Base-by-base conservation (phyloP, 1,140 invertebrate species). In the Megalonaias nervosa region DNA sequence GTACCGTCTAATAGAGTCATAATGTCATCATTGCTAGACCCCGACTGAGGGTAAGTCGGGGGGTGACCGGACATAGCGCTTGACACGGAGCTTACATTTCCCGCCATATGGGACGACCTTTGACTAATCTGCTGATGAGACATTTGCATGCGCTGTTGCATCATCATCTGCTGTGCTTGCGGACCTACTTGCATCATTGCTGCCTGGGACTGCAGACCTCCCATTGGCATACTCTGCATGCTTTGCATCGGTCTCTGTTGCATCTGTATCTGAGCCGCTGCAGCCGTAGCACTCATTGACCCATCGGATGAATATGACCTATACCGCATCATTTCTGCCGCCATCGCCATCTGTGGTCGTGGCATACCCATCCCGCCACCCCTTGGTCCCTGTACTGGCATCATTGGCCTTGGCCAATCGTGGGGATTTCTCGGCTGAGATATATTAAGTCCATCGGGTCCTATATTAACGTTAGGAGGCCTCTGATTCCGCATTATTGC, bases 401-500 rank as follows among this genome's bases (percentile, higher is more conserved):
- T 79, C 81, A 84, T 85, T 58, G 75, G 80, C 26, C 81, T 74
- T 17, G 77, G 77, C 71, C 81, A 82, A 55, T 82, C 85, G 69
- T 82, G 75, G 66, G 83, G 80, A 67, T 80, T 75, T 14, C 86
- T 79, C 65, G 87, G 86, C 74, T 90, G 89, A 15, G 89, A 89
- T 71, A 91, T 91, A 77, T 91, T 91, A 15, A 91, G 76, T n/a
- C 91, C 91, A 66, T 91, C 90, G 2, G 91, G 91, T 48, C 91
- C 91, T 38, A 91, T 89, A 77, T 91, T 91, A 3, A 91, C 90
- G 81, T 91, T 91, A n/a, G 91, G 91, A 19, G 91, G 90, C 77
- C 90, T 84, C 76, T 91, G 90, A 71, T 88, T 89, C 26, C 89
- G 71, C 87, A 90, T 86, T 66, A 91, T 84, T 75, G 90, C 82